Percentiles rank a stretch among this genome's conserved stretches.
Evolutionary conservation across 2,797 vertebrate genomes (phyloP).

Genomic region (Fratercula arctica): DNA sequence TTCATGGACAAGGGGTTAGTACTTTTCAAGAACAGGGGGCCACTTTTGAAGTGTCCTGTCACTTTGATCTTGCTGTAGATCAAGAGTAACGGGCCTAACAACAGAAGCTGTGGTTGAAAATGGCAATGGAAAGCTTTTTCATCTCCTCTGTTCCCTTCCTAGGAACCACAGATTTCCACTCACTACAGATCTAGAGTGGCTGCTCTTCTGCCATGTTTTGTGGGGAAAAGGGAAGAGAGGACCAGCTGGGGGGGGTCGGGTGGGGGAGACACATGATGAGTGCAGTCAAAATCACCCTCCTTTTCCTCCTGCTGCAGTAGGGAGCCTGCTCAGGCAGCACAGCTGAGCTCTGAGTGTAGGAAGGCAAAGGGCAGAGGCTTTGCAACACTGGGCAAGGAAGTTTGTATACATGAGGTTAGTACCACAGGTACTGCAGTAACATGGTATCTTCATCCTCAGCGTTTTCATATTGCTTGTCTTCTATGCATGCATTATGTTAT

Average conservation of each 20-base stretch:
- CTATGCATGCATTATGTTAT: rapidly evolving
- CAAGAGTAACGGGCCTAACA: background rate
- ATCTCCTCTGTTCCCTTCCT: background rate
- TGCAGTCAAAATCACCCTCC: background rate
- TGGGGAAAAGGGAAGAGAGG: background rate
- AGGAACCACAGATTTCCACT: background rate
- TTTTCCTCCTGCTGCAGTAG: background rate
- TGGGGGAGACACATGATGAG: too few relatives aligned
- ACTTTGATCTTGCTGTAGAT: background rate
- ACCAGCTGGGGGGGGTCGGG: background rate
- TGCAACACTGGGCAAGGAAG: background rate
- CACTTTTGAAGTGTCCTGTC: background rate
- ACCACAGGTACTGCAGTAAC: background rate
- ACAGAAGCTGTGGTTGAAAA: background rate
- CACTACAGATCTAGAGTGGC: background rate
- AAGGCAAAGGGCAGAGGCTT: background rate
- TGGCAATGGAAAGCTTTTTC: background rate
- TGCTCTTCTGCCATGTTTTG: background rate
- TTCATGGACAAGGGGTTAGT: background rate
- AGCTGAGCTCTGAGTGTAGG: background rate
- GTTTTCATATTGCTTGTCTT: background rate
- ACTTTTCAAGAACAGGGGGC: background rate
- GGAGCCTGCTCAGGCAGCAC: background rate
- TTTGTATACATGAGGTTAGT: background rate
- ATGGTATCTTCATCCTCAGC: rapidly evolving